These are phyloP conservation scores for Ctenomys sociabilis DNA, from an alignment of 2,113 vertebrate genomes.

Conservation along the genomic window DNA sequence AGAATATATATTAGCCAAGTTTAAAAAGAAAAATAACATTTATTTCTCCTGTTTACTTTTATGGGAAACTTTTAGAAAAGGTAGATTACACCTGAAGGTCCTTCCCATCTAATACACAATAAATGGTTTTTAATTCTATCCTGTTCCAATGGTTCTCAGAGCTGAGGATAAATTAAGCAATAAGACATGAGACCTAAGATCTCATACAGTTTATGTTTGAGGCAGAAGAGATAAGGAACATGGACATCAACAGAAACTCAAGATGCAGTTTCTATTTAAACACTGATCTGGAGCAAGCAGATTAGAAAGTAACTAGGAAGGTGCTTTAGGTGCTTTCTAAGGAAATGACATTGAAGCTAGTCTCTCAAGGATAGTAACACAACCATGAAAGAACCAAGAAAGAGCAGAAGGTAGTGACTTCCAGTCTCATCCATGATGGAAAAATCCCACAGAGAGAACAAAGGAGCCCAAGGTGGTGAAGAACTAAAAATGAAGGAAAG, in stretches of 20 bases:
- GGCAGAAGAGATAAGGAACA: background rate
- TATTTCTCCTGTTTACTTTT: background rate
- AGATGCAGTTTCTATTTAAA: background rate
- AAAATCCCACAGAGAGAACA: background rate
- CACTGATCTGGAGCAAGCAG: background rate
- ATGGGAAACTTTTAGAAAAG: background rate
- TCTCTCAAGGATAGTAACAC: conserved; percentile 38
- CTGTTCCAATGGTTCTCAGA: background rate
- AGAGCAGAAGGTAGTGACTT: background rate
- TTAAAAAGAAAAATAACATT: background rate
- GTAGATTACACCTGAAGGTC: background rate
- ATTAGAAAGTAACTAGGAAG: background rate
- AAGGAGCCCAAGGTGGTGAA: background rate
- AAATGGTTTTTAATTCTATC: background rate
- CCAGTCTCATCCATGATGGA: background rate
- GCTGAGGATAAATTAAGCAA: background rate
- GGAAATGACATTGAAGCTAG: background rate
- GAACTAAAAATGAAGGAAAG: background rate
- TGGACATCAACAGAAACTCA: background rate
- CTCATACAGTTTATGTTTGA: background rate
- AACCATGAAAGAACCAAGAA: background rate
- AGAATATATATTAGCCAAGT: background rate
- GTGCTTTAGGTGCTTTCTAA: background rate
- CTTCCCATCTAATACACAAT: background rate
- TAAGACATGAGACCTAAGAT: background rate